phyloP scores from a whole-genome alignment of 2,113 vertebrate genomes.

The Bujurquina vittata region DNA sequence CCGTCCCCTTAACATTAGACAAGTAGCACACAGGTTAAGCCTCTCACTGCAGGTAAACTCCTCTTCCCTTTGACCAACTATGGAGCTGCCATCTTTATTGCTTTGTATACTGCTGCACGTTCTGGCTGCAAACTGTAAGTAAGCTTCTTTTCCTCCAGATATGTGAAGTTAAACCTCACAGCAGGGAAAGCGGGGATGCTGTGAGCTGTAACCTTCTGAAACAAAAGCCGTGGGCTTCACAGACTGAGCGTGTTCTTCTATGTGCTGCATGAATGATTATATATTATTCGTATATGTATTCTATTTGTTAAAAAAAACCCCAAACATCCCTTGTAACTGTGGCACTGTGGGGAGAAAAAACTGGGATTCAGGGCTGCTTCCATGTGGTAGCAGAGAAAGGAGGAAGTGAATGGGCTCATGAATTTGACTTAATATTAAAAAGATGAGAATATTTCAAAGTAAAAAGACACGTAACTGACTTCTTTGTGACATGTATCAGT shows the following conservation, averaged over 20 bases:
- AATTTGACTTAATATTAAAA: not conserved
- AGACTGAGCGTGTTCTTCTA: not conserved
- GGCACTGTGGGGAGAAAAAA: not conserved
- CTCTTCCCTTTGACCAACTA: slow-evolving; percentile 49
- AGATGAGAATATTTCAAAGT: not conserved
- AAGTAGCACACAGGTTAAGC: slow-evolving; percentile 53
- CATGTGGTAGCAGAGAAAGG: not conserved
- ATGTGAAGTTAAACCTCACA: not conserved
- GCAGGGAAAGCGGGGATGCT: not conserved
- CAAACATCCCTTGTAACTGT: slow-evolving; percentile 7
- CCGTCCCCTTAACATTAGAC: slow-evolving; percentile 54
- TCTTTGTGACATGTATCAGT: not conserved
- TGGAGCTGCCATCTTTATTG: slow-evolving; percentile 68
- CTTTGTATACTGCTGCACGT: slow-evolving; percentile 68
- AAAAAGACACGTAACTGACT: not conserved
- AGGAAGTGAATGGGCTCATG: not conserved
- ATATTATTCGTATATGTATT: not conserved
- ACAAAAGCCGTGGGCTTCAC: not conserved
- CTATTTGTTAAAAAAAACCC: not conserved
- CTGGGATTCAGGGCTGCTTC: slow-evolving; percentile 11
- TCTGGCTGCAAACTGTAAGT: slow-evolving; percentile 76
- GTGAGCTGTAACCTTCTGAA: not conserved
- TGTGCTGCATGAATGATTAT: not conserved
- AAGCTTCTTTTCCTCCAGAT: slow-evolving; percentile 23
- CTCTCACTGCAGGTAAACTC: slow-evolving; percentile 30